Conservation (phyloP, 2,113 vertebrate species). For the Hippocampus zosterae region DNA sequence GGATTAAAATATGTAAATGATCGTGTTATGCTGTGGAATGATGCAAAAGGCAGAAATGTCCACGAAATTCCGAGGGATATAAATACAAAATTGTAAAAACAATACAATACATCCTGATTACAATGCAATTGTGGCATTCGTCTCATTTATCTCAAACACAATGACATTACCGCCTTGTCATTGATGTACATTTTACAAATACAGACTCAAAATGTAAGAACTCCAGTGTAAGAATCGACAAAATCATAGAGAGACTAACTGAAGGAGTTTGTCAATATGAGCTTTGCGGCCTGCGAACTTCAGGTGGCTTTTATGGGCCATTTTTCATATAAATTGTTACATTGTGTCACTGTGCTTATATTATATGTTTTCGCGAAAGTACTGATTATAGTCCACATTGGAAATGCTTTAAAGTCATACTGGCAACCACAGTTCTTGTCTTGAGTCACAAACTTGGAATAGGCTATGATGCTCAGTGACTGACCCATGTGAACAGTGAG, state of each 20-base stretch:
- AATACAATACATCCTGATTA: no score
- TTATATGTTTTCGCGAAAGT: neutral
- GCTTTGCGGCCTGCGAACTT: neutral
- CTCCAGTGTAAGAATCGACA: neutral
- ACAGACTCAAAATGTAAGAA: no score
- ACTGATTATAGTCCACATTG: neutral
- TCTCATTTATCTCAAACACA: neutral
- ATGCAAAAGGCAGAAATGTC: no score
- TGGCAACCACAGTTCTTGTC: neutral
- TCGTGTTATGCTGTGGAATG: no score
- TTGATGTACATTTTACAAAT: no score
- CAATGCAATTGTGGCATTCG: no score
- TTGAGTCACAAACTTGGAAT: constrained; percentile 3
- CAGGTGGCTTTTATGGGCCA: neutral
- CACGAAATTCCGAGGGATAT: no score
- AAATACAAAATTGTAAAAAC: no score
- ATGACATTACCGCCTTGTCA: neutral
- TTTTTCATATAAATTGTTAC: neutral
- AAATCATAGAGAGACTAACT: neutral
- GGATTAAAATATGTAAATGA: no score
- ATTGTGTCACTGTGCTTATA: neutral
- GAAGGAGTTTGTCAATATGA: neutral
- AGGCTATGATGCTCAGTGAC: constrained; percentile 8
- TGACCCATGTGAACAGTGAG: neutral
- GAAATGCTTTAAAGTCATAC: neutral